phyloP scores from a whole-genome alignment of 2,797 vertebrate species.

The Yasuhikotakia modesta region DNA sequence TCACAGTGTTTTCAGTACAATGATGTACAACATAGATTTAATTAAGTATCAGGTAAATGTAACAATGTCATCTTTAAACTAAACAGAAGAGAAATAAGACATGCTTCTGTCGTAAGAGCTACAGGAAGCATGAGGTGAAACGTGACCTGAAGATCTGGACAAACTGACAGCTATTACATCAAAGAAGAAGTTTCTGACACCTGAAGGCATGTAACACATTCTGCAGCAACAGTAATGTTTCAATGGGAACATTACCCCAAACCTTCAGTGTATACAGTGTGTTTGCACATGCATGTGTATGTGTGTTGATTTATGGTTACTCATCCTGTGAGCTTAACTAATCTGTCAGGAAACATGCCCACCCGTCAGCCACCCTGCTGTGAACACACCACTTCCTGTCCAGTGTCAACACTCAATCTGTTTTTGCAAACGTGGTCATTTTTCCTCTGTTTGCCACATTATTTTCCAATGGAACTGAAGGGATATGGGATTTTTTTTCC shows the following conservation, averaged over 20 bases:
- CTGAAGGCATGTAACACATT: too few species aligned
- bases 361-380: slow-evolving; percentile 56
- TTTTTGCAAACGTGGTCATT: slow-evolving; percentile 50
- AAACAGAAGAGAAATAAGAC: too few species aligned
- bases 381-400: slow-evolving; percentile 69
- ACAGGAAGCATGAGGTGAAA: too few species aligned
- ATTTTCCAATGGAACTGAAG: slow-evolving; percentile 47
- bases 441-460: slow-evolving; percentile 50
- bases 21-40: not conserved
- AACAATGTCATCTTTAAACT: too few species aligned
- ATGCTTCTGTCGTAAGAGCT: too few species aligned
- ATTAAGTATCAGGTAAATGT: too few species aligned
- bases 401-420: slow-evolving; percentile 57
- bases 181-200: too few species aligned
- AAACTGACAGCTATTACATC: too few species aligned
- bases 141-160: too few species aligned
- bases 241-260: too few species aligned
- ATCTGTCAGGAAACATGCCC: slow-evolving; percentile 74
- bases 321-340: slow-evolving; percentile 56
- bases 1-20: not conserved
- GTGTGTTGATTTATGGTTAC: slow-evolving; percentile 24
- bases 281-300: not conserved
- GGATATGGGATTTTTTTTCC: slow-evolving; percentile 49
- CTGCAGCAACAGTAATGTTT: too few species aligned
- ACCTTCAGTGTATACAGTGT: slow-evolving; percentile 1